Base-by-base conservation (phyloP, 1,140 invertebrate genomes). In the Druon quercuslanigerum region DNA sequence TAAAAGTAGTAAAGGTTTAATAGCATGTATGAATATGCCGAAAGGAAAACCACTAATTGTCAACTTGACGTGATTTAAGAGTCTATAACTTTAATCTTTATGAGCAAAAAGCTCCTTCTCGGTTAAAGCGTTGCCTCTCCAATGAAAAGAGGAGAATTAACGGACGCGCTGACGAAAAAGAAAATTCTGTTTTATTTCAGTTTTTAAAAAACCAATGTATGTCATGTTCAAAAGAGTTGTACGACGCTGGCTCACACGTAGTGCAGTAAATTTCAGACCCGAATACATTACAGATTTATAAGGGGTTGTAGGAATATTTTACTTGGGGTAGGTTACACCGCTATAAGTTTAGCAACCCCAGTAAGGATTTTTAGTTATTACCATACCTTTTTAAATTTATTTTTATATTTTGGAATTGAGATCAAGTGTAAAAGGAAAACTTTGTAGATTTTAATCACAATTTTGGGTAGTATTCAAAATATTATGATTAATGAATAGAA, bases 191-290 rank as follows among this genome's bases (percentile, higher is more conserved):
- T 60, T 60, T 60, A 60, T 25, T 25, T 60, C 20, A 60, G 77
- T 74, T 78, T 40, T 71, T 2, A 78, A 33, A 33, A 33, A 33
- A 33, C 4, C 25, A 33, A 33, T 33, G 25, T 33, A 33, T 33
- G 25, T 33, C 46, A 71, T 71, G 66, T 71, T 79, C 46, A 72
- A 33, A 46, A 82, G 57, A 75, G n/a, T 66, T 60, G 54, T 72
- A 77, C 19, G 70, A 71, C 56, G 72, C 75, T 72, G 75, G 73
- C 73, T 79, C 75, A 46, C 46, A 50, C 72, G 74, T 70, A 50
- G 3, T 20, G 25, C 20, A 14, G 57, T 66, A 66, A 40, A 66
- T 40, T 66, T 66, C 20, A 20, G 16, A 12, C 16, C 25, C 0
- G 25, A 66, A 66, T 66, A 40, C 25, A 66, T 66, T 66, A 66